phyloP scores from a whole-genome alignment of 2,113 vertebrate genomes.

The Xenus cinereus region DNA sequence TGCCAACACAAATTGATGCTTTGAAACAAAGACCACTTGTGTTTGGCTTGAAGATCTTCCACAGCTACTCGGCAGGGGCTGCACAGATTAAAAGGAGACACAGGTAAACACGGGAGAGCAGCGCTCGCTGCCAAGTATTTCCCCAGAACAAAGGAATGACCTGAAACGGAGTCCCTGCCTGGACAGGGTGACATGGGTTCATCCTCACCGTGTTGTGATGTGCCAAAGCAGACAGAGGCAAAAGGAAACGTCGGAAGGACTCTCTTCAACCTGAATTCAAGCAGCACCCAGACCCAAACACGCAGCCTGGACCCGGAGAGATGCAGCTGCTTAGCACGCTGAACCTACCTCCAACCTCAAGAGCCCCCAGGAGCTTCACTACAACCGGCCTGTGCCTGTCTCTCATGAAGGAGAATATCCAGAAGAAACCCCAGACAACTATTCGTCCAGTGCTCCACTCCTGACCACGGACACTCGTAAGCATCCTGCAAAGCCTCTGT shows the following conservation, averaged over 20 bases:
- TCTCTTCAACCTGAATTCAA: neutral
- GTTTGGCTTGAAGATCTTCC: conserved; percentile 44
- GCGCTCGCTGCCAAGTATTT: neutral
- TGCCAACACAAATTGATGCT: conserved; percentile 70
- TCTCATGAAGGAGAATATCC: neutral
- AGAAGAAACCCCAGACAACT: neutral
- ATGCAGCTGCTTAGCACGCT: neutral
- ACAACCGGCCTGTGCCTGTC: neutral
- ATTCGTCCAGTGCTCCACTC: neutral
- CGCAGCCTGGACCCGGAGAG: neutral
- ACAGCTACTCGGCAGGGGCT: neutral
- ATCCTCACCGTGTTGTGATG: accelerated
- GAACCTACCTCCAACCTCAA: neutral
- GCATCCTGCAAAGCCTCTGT: neutral
- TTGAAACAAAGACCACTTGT: conserved; percentile 80
- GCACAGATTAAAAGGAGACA: neutral
- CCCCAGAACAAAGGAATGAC: conserved; percentile 10
- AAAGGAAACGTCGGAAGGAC: neutral
- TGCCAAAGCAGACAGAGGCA: neutral
- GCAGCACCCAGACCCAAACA: neutral
- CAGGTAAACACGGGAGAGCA: neutral
- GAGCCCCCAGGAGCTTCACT: neutral
- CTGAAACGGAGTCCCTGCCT: neutral
- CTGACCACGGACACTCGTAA: neutral
- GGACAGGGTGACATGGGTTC: neutral